Base-by-base conservation (phyloP, 1,140 invertebrate genomes). In the Panulirus ornatus region DNA sequence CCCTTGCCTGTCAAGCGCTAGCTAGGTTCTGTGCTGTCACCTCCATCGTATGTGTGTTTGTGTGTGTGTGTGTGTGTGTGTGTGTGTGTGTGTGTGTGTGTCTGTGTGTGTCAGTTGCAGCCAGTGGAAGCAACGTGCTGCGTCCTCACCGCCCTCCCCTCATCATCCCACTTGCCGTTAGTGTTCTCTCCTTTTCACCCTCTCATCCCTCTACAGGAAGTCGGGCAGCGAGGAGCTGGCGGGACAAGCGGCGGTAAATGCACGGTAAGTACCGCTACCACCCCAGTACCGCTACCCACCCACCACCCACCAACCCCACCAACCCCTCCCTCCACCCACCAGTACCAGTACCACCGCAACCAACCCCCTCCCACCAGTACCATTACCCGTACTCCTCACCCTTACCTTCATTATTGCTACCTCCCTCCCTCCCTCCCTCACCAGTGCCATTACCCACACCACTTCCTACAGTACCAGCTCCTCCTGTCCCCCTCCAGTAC, bases 211-310 rank as follows among this genome's bases (percentile, higher is more conserved):
- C 42, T 63, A 42, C 84, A 87, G 84, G 76, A 87, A 87, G 63
- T 87, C 84, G 73, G 84, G 84, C 73, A 76, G 84, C 54, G 84
- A 87, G 54, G 84, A 87, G 19, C 75, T 87, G 73, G 70, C 84
- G 36, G 54, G 84, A 14, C 84, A 87, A 40, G 84, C 84, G 36
- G 84, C 84, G 78, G 84, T 78, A 34, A 87, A 78, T 87, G 84
- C 84, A 87, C 84, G 84, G 84, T 87, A 51, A 87, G 84, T 27
- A 54, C 30, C 14, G n/a, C n/a, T n/a, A n/a, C n/a, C n/a, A n/a
- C n/a, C n/a, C n/a, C n/a, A 11, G 0, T 47, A 22, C 44, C n/a
- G 22, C 36, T 40, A 2, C 22, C n/a, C 1, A 2, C 40, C 40
- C 6, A 6, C 38, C 27, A 9, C 14, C 11, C 11, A 40, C 38